A percentile compares a stretch with the other conserved stretches of the same genome.
Evolutionary conservation across 2,113 vertebrate species (phyloP).

Genomic region (Malurus elegans): DNA sequence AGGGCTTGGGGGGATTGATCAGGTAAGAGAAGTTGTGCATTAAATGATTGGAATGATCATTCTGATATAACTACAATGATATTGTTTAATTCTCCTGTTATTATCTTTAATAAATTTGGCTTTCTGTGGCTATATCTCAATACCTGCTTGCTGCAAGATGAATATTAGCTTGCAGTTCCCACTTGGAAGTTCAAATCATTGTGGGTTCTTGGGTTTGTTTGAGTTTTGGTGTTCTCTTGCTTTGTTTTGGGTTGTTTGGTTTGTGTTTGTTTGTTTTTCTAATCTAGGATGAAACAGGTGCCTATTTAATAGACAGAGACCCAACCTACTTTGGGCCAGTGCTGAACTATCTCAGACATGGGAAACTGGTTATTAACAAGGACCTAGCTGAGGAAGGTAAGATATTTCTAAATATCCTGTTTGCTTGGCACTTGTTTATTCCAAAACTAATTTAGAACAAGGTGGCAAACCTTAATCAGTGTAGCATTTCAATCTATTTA

Average conservation of each 20-base stretch:
- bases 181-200: background rate
- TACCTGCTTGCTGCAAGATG: background rate
- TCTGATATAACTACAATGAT: background rate
- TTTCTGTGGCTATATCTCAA: background rate
- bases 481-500: background rate
- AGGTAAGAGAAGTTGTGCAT: background rate
- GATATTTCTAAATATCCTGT: background rate
- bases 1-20: background rate
- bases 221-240: background rate
- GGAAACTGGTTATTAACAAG: slow-evolving; percentile 96
- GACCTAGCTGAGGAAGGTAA: slow-evolving; percentile 97
- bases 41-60: background rate
- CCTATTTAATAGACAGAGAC: slow-evolving; percentile 98
- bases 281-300: slow-evolving; percentile 92
- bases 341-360: slow-evolving; percentile 95
- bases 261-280: background rate
- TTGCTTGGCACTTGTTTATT: background rate
- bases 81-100: background rate
- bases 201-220: background rate
- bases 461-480: background rate
- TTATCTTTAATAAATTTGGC: background rate
- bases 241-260: background rate
- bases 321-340: slow-evolving; percentile 96
- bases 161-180: background rate
- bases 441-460: background rate